Base-by-base conservation (phyloP, 2,113 vertebrate species). In the Hippolais icterina region DNA sequence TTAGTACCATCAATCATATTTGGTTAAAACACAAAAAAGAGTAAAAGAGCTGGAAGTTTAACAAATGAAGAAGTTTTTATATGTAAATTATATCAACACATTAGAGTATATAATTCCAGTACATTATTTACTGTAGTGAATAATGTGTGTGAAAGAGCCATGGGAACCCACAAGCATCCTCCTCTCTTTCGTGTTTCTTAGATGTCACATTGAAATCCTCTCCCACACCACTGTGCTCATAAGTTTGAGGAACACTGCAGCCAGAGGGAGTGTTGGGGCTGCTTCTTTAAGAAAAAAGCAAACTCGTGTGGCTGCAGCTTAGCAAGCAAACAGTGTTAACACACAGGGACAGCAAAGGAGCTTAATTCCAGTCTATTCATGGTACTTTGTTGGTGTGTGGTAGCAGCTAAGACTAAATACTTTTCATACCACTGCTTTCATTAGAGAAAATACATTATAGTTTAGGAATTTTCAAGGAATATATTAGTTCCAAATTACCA, bases 391-490 rank as follows among this genome's bases (percentile, higher is more conserved):
- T 83, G 68, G 64, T 89, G 63, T 88, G 71, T 70, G 47, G 60
- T 81, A 56, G 33, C 60, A 91, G 76, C 80, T 81, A 86, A 83
- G 47, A 47, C 21, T 78, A 81, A 89, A 90, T 92, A 59, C 65
- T 94, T 93, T 81, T 90, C 76, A 89, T 95, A 64, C 56, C 83
- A 81, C 28, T 31, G 29, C 44, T 83, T 83, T 59, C 37, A 28
- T 81, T 72, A 66, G 16, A 78, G 89, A 90, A 90, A 42, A 35
- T 74, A 70, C 0, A 1, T 33, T 66, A 74, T 12, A 47, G 59
- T 61, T 94, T 20, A 86, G 71, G 76, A 92, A 94, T 95, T 90
- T 71, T 83, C n/a, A 63, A 70, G 47, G 33, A 81, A 89, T 44
- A 53, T 20, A 9, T 77, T 66, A 42, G 39, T n/a, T 44, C 44